Evolutionary conservation across 2,797 vertebrate species (phyloP).

Genomic region (Lemur catta): DNA sequence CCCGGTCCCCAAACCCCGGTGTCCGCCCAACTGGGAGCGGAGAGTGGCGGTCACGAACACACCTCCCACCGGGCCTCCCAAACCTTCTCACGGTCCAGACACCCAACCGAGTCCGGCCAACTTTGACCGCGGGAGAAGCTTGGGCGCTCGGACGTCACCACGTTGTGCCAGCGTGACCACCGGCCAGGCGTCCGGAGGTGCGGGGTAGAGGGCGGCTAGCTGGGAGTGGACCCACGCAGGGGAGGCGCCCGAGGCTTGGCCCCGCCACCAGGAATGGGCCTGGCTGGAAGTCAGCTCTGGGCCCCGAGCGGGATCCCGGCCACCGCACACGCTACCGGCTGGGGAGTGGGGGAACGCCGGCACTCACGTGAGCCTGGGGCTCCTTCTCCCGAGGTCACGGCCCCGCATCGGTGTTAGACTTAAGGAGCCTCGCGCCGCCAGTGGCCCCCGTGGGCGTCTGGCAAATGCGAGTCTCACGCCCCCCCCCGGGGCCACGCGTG

Average conservation of each 20-base stretch:
- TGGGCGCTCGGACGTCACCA: neutral
- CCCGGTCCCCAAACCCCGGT: neutral
- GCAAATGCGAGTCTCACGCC: neutral
- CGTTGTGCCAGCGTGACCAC: neutral
- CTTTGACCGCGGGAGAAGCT: neutral
- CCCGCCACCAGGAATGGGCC: neutral
- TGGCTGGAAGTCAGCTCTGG: neutral
- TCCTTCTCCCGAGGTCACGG: neutral
- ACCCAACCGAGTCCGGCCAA: accelerated
- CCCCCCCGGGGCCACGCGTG: too few species aligned
- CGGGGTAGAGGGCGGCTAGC: neutral
- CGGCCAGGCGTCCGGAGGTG: accelerated
- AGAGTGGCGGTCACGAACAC: neutral
- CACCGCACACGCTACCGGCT: neutral
- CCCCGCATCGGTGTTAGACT: too few species aligned
- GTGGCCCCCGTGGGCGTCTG: neutral
- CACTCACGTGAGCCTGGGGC: neutral
- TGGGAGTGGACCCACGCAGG: neutral
- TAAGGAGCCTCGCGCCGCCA: neutral
- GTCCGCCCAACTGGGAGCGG: neutral
- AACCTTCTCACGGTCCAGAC: neutral
- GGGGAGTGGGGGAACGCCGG: neutral
- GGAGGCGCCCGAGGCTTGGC: neutral
- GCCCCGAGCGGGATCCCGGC: neutral
- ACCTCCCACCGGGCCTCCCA: neutral